These are phyloP conservation scores for Squalus acanthias DNA, from an alignment of 2,797 vertebrate genomes.

Conservation along the genomic window DNA sequence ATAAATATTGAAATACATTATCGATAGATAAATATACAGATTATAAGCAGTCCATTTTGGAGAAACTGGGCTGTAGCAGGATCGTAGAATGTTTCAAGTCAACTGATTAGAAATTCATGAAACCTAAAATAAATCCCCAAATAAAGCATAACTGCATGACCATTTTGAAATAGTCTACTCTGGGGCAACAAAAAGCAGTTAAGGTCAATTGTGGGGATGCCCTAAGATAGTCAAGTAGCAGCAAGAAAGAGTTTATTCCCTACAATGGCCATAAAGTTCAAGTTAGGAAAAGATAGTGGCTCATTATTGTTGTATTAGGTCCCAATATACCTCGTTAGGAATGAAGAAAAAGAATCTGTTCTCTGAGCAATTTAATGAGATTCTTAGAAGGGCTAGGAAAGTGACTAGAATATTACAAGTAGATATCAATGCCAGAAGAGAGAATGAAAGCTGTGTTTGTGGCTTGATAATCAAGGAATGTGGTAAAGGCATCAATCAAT, in stretches of 20 bases:
- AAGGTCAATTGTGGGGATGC: neutral
- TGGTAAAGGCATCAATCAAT: neutral
- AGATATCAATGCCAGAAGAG: neutral
- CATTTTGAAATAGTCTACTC: neutral
- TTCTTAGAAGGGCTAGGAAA: neutral
- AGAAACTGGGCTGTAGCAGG: neutral
- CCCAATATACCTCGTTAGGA: constrained; percentile 16
- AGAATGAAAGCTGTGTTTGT: neutral
- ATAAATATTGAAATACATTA: neutral
- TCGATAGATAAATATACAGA: neutral
- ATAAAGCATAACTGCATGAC: neutral
- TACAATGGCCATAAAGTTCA: neutral
- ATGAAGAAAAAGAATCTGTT: constrained; percentile 16
- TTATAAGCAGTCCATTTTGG: neutral
- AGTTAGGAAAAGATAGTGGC: neutral
- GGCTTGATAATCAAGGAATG: neutral
- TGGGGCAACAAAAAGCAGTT: neutral
- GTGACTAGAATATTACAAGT: neutral
- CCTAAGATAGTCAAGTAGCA: neutral
- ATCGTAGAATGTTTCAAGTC: neutral
- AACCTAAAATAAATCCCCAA: neutral
- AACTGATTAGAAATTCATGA: constrained; percentile 11
- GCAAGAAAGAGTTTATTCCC: neutral
- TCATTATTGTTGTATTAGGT: neutral
- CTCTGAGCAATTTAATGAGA: constrained; percentile 13